These are phyloP conservation scores for Bucorvus abyssinicus DNA, from an alignment of 2,797 vertebrate genomes.

Conservation along the genomic window DNA sequence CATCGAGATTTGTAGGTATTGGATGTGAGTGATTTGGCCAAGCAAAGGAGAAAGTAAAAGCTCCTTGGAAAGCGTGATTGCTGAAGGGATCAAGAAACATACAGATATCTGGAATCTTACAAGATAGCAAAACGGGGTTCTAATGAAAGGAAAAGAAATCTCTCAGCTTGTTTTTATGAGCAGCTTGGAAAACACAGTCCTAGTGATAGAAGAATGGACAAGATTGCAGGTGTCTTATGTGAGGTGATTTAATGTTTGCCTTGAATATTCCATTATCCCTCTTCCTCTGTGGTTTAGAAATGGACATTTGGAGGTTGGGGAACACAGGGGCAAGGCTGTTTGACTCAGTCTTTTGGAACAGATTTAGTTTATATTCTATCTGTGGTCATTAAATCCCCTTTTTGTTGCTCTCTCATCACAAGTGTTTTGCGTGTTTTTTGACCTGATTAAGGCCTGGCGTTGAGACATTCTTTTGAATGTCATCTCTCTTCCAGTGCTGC, in stretches of 20 bases:
- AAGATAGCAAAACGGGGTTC: not conserved
- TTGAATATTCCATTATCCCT: not conserved
- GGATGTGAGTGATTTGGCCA: not conserved
- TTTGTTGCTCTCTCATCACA: not conserved
- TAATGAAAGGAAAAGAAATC: not conserved
- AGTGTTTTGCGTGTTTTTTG: not conserved
- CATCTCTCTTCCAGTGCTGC: not conserved
- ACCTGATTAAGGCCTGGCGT: not conserved
- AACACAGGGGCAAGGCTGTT: not conserved
- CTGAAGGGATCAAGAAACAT: not conserved
- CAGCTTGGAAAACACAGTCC: not conserved
- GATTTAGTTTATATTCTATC: not conserved
- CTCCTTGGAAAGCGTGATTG: not conserved
- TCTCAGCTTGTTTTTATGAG: not conserved
- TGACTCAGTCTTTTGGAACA: not conserved
- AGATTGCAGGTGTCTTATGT: not conserved
- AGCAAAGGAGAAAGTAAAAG: not conserved
- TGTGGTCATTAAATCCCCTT: not conserved
- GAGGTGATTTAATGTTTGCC: not conserved
- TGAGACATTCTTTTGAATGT: not conserved
- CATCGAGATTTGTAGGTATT: not conserved
- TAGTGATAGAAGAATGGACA: not conserved
- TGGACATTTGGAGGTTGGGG: not conserved
- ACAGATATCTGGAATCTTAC: not conserved
- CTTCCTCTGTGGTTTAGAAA: not conserved